Evolutionary conservation across 2,113 vertebrate species (phyloP), one percentile per base, ranked within the genome.

Genomic region (Heliornis fulica): DNA sequence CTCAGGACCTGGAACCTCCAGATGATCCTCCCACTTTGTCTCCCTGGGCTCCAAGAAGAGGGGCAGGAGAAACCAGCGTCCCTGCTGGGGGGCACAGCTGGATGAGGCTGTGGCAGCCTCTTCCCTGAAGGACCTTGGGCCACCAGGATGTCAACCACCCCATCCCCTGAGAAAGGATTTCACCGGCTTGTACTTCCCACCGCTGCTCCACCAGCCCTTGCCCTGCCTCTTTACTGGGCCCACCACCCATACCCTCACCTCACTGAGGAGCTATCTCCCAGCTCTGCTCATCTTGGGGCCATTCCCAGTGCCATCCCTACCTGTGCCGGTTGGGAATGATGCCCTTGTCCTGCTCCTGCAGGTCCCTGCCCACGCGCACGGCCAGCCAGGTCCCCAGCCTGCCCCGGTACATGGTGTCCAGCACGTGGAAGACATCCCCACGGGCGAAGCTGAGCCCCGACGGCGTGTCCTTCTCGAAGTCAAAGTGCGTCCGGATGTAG

Each of bases 401-500:
- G 74, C 98, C 97, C 2, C 78, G 97, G 91, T 99, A 97, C 98
- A 99, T 98, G 3, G 99, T 99, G 97, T 99, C 99, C 94, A 99
- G 80, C 76, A 99, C 99, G 0, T 99, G 98, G 98, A 99, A 99
- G 91, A 99, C 97, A 1, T 99, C 99, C 1, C 99, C 99, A 1
- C 99, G 98, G 29, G 97, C 98, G 43, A 99, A 99, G 97, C 97
- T 98, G 96, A 99, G 97, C 40, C 98, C 98, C 0, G 97, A 97
- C 0, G 97, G 98, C 0, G 94, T 90, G 4, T 99, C 99, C 5
- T 98, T 97, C 90, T 99, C 98, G 1, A 99, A 98, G 93, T 99
- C 99, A 61, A 99, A 99, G 97, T 99, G 99, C 0, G 99, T 98
- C 51, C 99, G 99, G 94, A 99, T 97, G 94, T 99, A 99, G 97